phyloP scores from a whole-genome alignment of 2,113 vertebrate genomes.

The Tragelaphus imberbis region DNA sequence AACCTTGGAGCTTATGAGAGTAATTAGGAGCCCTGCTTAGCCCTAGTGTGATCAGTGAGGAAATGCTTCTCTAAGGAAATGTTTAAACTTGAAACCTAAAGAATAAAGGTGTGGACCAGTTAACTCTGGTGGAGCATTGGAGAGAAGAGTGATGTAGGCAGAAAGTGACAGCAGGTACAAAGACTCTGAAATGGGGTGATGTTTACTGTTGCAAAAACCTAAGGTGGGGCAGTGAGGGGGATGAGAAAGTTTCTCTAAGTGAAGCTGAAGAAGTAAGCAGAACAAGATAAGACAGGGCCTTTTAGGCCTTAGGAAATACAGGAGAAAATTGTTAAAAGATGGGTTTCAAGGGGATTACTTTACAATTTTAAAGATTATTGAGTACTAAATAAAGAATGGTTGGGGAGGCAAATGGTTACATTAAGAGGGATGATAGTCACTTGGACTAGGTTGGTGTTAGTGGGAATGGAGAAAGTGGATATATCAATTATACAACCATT shows the following conservation, averaged over 20 bases:
- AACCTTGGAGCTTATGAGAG: background rate
- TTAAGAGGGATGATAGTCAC: background rate
- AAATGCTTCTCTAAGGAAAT: background rate
- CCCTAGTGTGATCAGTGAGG: background rate
- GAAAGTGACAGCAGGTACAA: background rate
- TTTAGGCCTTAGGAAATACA: background rate
- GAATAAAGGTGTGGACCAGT: background rate
- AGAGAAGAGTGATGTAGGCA: background rate
- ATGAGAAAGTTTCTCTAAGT: background rate
- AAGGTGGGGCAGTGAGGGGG: background rate
- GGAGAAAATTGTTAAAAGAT: background rate
- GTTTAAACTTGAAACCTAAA: background rate
- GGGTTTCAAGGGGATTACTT: background rate
- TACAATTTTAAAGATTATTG: slow-evolving; percentile 28
- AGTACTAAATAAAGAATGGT: background rate
- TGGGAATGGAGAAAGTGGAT: background rate
- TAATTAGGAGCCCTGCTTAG: background rate
- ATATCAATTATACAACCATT: background rate
- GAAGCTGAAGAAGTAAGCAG: background rate
- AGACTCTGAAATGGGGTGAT: background rate
- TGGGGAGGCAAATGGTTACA: background rate
- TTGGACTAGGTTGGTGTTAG: background rate
- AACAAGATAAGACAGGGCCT: background rate
- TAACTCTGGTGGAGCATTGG: background rate
- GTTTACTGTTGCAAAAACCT: background rate